Percentiles rank a stretch among this genome's conserved stretches.
Conservation (phyloP, 1,140 invertebrate genomes). For the Drosophila ohnishii region DNA sequence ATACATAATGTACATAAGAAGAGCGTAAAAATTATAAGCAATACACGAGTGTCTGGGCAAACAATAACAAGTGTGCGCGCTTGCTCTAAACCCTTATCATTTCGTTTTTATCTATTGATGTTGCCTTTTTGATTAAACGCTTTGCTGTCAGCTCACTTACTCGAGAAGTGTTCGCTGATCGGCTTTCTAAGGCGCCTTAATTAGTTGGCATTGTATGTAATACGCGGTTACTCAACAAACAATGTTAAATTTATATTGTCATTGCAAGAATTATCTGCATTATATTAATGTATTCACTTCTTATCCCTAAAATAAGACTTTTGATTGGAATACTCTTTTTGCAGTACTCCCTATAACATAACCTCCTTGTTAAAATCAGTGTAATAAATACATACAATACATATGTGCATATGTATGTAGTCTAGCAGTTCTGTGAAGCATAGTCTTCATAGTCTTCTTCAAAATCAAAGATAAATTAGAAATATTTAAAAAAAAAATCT, state of each 20-base stretch:
- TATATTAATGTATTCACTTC: not conserved
- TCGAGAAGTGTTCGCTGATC: slow-evolving; percentile 6
- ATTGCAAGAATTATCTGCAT: not conserved
- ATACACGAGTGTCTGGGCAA: slow-evolving; percentile 3
- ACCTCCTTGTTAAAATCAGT: not conserved
- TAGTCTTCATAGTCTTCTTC: not conserved
- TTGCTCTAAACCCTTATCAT: slow-evolving; percentile 53
- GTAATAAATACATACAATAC: not conserved
- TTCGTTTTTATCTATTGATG: slow-evolving; percentile 52
- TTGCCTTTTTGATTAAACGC: slow-evolving; percentile 45
- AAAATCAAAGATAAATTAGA: not conserved
- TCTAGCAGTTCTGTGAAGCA: not conserved
- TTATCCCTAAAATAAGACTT: not conserved
- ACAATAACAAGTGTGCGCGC: slow-evolving; percentile 15
- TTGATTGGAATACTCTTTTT: too few relatives aligned
- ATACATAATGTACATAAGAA: slow-evolving; percentile 1
- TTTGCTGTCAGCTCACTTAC: slow-evolving; percentile 7
- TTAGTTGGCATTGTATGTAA: not conserved
- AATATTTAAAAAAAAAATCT: not conserved
- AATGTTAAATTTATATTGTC: not conserved
- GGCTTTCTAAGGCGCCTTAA: not conserved
- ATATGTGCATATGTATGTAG: not conserved
- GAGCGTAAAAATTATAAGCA: slow-evolving; percentile 8
- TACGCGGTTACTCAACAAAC: not conserved
- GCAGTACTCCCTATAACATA: not conserved